phyloP scores from a whole-genome alignment of 2,888 invertebrate species.

The Antheraea assamensis region DNA sequence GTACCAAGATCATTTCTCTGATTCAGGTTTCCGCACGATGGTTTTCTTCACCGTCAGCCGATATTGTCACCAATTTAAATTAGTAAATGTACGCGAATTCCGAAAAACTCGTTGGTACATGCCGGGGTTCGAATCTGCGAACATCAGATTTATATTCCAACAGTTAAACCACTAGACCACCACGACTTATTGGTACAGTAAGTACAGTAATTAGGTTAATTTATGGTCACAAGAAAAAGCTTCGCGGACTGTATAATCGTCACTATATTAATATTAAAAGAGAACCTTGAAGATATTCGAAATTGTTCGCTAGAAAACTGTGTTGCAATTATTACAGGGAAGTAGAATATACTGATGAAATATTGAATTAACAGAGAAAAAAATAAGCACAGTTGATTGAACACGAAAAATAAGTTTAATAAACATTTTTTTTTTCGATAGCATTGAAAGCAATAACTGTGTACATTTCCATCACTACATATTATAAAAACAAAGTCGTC shows the following conservation, averaged over 20 bases:
- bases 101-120: no score
- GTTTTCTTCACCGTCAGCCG: no score
- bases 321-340: not conserved
- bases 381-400: constrained; percentile 10
- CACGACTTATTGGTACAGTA: no score
- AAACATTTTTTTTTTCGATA: constrained; percentile 1
- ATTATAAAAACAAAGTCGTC: no score
- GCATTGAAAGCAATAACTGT: not conserved
- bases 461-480: not conserved
- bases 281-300: not conserved
- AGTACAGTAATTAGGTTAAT: no score
- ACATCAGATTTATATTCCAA: no score
- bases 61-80: no score
- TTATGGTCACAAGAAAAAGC: not conserved
- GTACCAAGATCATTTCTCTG: no score
- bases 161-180: no score
- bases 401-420: not conserved
- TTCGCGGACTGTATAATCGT: not conserved
- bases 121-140: no score
- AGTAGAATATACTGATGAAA: constrained; percentile 7
- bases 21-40: no score
- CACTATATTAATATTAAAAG: not conserved
- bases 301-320: not conserved
- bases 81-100: no score
- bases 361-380: constrained; percentile 1